Evolutionary conservation across 1,140 invertebrate genomes (phyloP).

Genomic region (Solen grandis): DNA sequence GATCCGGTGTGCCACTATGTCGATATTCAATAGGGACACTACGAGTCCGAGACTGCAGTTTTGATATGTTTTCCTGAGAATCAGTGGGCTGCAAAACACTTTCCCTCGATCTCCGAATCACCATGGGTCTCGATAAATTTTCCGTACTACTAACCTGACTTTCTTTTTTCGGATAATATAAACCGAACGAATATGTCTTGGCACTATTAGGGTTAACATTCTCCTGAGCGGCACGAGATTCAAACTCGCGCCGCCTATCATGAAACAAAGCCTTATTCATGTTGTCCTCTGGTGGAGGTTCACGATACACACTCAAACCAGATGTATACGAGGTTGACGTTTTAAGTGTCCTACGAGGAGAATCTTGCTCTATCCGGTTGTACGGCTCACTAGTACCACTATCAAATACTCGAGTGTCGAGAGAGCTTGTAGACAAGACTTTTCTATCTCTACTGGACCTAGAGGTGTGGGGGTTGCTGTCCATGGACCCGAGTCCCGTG

Average conservation of each 20-base stretch:
- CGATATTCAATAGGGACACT: constrained; percentile 64
- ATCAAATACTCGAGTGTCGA: constrained; percentile 14
- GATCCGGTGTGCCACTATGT: constrained; percentile 48
- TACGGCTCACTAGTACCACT: not conserved
- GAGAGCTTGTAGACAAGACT: constrained; percentile 42
- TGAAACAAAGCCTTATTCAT: constrained; percentile 60
- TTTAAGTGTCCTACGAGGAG: constrained; percentile 50
- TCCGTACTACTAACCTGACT: constrained; percentile 40
- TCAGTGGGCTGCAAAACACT: constrained; percentile 65
- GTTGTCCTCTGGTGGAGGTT: constrained; percentile 12
- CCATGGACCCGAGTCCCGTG: constrained; percentile 43
- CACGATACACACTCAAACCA: constrained; percentile 62
- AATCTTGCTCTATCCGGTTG: not conserved
- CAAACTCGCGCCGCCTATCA: constrained; percentile 62
- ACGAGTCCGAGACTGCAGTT: constrained; percentile 49
- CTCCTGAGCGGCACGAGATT: constrained; percentile 58
- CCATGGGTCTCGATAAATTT: constrained; percentile 39
- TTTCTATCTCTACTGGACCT: constrained; percentile 34
- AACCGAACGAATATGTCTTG: constrained; percentile 67
- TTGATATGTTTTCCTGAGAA: constrained; percentile 65
- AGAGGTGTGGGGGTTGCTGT: constrained; percentile 33
- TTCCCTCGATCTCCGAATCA: constrained; percentile 51
- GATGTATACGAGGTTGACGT: constrained; percentile 66
- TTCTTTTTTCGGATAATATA: constrained; percentile 66
- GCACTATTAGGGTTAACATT: constrained; percentile 57